phyloP scores from a whole-genome alignment of 1,140 invertebrate species.

The Saccostrea glomerata region DNA sequence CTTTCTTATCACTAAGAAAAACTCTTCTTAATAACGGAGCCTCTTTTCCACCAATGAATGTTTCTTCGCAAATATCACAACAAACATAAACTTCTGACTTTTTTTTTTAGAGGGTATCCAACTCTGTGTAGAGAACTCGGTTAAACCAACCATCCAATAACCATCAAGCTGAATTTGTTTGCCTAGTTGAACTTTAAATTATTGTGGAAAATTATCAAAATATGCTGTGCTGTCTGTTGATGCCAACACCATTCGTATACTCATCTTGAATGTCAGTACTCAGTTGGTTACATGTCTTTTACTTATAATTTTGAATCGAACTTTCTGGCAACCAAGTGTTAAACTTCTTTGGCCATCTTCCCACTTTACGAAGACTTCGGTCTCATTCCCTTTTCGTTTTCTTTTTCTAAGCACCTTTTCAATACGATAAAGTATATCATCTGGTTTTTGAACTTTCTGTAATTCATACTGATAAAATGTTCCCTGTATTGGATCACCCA shows the following conservation, averaged over 20 bases:
- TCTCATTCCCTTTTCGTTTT: background rate
- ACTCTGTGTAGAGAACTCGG: constrained; percentile 36
- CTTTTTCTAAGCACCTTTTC: constrained; percentile 37
- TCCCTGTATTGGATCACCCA: constrained; percentile 38
- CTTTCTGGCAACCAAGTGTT: constrained; percentile 53
- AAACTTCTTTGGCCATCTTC: constrained; percentile 55
- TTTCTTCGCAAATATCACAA: constrained; percentile 39
- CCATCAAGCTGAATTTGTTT: constrained; percentile 41
- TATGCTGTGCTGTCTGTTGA: constrained; percentile 39
- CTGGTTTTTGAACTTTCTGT: constrained; percentile 39
- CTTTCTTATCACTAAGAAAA: background rate
- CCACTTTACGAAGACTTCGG: constrained; percentile 54
- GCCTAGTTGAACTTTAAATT: constrained; percentile 40
- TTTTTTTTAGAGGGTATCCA: background rate
- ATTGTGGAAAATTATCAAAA: constrained; percentile 40
- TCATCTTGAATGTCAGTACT: constrained; percentile 19
- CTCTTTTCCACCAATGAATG: constrained; percentile 31
- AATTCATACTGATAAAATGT: constrained; percentile 55
- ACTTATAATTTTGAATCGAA: background rate
- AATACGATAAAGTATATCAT: background rate
- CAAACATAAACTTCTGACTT: constrained; percentile 21
- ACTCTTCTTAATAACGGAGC: constrained; percentile 26
- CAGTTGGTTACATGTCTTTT: background rate
- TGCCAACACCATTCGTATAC: constrained; percentile 42
- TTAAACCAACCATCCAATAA: constrained; percentile 45